Conservation (phyloP, 92 coral and sea anemone species). For the Virgularia gustaviana region DNA sequence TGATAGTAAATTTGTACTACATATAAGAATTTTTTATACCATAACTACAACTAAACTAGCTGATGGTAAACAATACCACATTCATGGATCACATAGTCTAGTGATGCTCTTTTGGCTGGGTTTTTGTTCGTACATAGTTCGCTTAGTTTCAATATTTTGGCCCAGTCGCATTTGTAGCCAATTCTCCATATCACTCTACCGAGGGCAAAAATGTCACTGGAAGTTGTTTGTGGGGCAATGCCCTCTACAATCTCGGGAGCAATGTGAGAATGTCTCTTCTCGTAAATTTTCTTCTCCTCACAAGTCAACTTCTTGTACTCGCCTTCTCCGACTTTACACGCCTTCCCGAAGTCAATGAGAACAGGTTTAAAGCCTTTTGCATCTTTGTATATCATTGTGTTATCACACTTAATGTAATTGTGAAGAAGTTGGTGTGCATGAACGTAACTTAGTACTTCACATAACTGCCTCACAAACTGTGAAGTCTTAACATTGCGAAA, state of each 20-base stretch:
- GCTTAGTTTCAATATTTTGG: background rate
- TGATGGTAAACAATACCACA: too few relatives aligned
- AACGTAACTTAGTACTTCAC: conserved; percentile 28
- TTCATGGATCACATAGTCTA: too few relatives aligned
- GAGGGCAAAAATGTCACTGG: background rate
- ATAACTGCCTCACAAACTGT: background rate
- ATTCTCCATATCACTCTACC: background rate
- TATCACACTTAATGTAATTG: conserved; percentile 39
- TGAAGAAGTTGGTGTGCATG: conserved; percentile 36
- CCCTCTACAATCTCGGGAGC: too few relatives aligned
- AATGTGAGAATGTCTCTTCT: background rate
- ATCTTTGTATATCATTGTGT: conserved; percentile 23
- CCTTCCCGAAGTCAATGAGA: conserved; percentile 48
- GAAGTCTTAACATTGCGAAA: background rate
- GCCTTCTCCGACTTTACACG: conserved; percentile 12
- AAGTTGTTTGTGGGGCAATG: background rate
- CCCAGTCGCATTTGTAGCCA: background rate
- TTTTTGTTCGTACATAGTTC: background rate
- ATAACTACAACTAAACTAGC: too few relatives aligned
- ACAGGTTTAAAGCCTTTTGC: conserved; percentile 3
- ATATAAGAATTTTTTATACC: too few relatives aligned
- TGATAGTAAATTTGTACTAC: too few relatives aligned
- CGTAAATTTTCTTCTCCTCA: background rate
- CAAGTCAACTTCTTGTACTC: background rate
- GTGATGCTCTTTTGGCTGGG: background rate